Evolutionary conservation across 2,888 invertebrate genomes (phyloP).

Genomic region (Aporophyla nigra): DNA sequence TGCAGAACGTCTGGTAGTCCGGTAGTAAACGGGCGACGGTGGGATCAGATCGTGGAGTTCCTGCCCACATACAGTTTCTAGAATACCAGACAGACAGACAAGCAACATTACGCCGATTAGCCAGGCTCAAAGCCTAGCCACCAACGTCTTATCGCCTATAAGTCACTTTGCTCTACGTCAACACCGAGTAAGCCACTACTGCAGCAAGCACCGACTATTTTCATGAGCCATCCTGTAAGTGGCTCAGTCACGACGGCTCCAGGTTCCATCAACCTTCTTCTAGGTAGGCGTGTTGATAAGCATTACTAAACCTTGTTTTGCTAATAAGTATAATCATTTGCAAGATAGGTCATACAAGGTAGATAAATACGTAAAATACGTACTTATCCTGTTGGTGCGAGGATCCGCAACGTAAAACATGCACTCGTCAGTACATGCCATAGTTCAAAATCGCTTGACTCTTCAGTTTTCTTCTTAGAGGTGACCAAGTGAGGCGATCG

Average conservation of each 20-base stretch:
- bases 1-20: neutral
- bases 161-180: neutral
- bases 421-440: neutral
- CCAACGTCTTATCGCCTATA: neutral
- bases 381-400: neutral
- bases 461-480: neutral
- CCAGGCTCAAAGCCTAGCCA: too few species aligned
- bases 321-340: neutral
- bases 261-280: too few species aligned
- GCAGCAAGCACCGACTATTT: neutral
- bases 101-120: neutral
- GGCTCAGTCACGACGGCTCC: neutral
- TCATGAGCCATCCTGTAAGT: neutral
- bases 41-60: neutral
- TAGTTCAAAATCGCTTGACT: neutral
- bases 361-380: neutral
- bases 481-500: too few species aligned
- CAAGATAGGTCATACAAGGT: neutral
- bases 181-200: too few species aligned
- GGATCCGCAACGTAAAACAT: neutral
- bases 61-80: neutral
- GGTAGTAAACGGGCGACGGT: neutral
- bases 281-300: neutral
- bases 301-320: neutral
- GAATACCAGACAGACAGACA: neutral